phyloP scores from a whole-genome alignment of 2,888 invertebrate species.

The Carcina quercana region DNA sequence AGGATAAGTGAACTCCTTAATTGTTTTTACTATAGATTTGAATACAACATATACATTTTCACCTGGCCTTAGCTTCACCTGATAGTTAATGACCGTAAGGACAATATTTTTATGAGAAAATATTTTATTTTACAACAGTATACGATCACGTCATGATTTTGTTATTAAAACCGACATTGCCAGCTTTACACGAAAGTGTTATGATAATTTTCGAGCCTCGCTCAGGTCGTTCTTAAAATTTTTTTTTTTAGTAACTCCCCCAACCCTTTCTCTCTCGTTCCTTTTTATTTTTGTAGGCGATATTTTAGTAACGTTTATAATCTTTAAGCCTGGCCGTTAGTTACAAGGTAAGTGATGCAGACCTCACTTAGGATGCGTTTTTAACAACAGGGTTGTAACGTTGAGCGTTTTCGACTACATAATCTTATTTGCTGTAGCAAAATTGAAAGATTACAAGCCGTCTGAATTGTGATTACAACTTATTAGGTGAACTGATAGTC shows the following conservation, averaged over 20 bases:
- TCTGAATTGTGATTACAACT: constrained; percentile 33
- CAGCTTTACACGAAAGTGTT: constrained; percentile 33
- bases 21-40: too few relatives aligned
- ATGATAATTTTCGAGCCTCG: constrained; percentile 23
- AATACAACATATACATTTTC: too few relatives aligned
- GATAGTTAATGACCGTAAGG: too few relatives aligned
- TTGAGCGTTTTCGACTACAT: constrained; percentile 20
- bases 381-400: constrained; percentile 46
- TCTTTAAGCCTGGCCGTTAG: constrained; percentile 39
- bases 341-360: constrained; percentile 39
- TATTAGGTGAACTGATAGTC: constrained; percentile 26
- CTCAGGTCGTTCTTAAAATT: constrained; percentile 20
- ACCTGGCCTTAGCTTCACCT: too few relatives aligned
- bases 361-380: constrained; percentile 47
- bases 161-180: constrained; percentile 36
- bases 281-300: constrained; percentile 26
- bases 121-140: too few relatives aligned
- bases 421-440: constrained; percentile 46
- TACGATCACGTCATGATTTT: too few relatives aligned
- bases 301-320: constrained; percentile 50
- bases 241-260: constrained; percentile 29
- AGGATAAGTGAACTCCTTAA: too few relatives aligned
- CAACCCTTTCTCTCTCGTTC: constrained; percentile 19
- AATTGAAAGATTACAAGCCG: constrained; percentile 51
- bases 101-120: too few relatives aligned